Percentiles rank a stretch among this genome's conserved stretches.
These are phyloP conservation scores for Matsumurasca onukii DNA, from an alignment of 1,140 invertebrate genomes.

Conservation along the genomic window DNA sequence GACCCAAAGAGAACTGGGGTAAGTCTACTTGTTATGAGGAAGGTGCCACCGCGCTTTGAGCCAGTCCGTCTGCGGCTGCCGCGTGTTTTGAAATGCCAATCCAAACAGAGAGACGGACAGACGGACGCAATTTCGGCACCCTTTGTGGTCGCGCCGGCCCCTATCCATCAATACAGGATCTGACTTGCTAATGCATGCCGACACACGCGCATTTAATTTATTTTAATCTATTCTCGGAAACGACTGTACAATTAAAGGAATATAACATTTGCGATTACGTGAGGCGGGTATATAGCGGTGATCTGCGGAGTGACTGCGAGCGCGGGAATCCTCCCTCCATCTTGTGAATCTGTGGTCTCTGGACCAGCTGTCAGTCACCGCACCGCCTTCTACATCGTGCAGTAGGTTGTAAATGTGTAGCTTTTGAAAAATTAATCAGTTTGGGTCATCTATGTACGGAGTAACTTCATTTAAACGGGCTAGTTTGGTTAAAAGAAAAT, in stretches of 20 bases:
- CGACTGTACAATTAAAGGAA: slow-evolving; percentile 30
- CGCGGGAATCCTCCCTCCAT: slow-evolving; percentile 3
- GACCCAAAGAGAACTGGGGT: neutral
- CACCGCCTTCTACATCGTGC: too few relatives aligned
- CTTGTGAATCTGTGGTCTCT: neutral
- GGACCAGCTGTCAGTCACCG: neutral
- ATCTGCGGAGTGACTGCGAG: neutral
- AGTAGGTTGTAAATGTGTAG: too few relatives aligned
- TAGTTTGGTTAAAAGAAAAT: too few relatives aligned
- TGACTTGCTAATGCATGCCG: slow-evolving; percentile 26
- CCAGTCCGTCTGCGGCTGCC: neutral
- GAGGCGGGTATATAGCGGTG: slow-evolving; percentile 11
- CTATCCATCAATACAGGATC: slow-evolving; percentile 22
- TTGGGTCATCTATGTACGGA: too few relatives aligned
- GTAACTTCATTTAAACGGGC: too few relatives aligned
- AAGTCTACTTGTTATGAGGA: neutral
- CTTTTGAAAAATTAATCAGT: too few relatives aligned
- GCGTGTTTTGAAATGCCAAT: slow-evolving; percentile 25
- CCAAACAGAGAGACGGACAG: slow-evolving; percentile 15
- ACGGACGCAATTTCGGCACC: slow-evolving; percentile 22
- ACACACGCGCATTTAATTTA: slow-evolving; percentile 22
- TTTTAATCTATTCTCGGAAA: slow-evolving; percentile 27
- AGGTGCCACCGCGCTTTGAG: neutral
- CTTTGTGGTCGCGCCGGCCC: slow-evolving; percentile 12
- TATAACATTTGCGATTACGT: slow-evolving; percentile 27